Evolutionary conservation across 2,113 vertebrate species (phyloP), one percentile per base, ranked within the genome.

Genomic region (Colius striatus): DNA sequence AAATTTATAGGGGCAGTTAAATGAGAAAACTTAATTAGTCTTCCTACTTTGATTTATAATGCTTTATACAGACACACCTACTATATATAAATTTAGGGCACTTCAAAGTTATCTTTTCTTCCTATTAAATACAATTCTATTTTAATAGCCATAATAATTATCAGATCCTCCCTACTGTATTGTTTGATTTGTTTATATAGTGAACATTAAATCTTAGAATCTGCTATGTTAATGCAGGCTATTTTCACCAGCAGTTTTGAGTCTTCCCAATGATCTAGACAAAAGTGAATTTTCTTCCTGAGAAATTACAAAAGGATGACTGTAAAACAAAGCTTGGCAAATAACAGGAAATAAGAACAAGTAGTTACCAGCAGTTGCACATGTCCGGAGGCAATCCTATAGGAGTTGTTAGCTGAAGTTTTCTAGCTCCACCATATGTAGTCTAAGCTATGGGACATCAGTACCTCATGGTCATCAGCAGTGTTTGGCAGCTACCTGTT

Each of bases 1-100:
- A 73, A 83, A 73, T 89, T 57, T 48, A 53, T 55, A 73, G 45
- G 25, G 19, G 11, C 10, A 68, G 2, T 34, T 80, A 57, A 45
- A 61, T 68, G 41, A 65, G 22, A 91, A 94, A 92, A 83, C 25
- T 36, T 85, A 79, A 32, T 65, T 87, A 60, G 55, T 73, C 22
- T 71, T 73, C 18, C 25, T 67, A 17, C 32, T 68, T 89, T 73
- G 38, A 43, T 72, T 72, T 55, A 78, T 29, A 78, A 60, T 55
- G 6, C 7, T 68, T 75, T 95, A n/a, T 55, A 16, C 2, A 25
- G 25, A 60, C n/a, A 43, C 20, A 67, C n/a, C n/a, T n/a, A 78
- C 14, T 27, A 32, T 38, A 45, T 47, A 53, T 38, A 77, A 67
- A 77, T 72, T 72, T 79, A 83, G 57, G 25, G 25, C 61, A 84